Base-by-base conservation (phyloP, 2,113 vertebrate species). In the Charadrius vociferus region DNA sequence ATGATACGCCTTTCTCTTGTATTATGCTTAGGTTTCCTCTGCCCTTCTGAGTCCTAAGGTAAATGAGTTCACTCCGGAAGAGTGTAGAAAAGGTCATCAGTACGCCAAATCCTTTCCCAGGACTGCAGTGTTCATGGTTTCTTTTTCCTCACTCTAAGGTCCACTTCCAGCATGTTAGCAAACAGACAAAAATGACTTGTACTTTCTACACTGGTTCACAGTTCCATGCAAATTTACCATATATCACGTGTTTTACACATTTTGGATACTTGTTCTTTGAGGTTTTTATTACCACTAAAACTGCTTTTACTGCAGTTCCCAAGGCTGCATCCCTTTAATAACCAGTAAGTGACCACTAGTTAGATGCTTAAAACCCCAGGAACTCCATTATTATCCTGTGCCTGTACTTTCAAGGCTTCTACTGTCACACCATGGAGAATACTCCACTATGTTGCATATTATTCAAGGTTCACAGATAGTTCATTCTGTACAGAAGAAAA, bases 1-100 rank as follows among this genome's bases (percentile, higher is more conserved):
- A 56, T 52, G 3, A 12, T 5, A 29, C 0, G 1, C 1, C 12
- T 87, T 84, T 66, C 17, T n/a, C 11, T 53, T 53, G 6, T 30
- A 14, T 50, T 80, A 29, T 77, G 21, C 15, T 67, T 34, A 83
- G 24, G 6, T 80, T 88, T 67, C 5, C 43, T 50, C 32, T 39
- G 63, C 18, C 34, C 26, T 32, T 59, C 19, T 73, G 19, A 6
- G 10, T 81, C 43, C 6, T 78, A 53, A 24, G 4, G 12, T 26
- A 79, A 66, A 43, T 22, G 7, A 3, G 5, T 55, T 86, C 23
- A 9, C 12, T 24, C 3, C 8, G 6, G 15, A 24, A 70, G 12
- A 81, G 10, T 34, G 19, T 37, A 68, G 47, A n/a, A 58, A 56
- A 52, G 16, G 14, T 14, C 30, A 58, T n/a, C 11, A 27, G 14